Conservation (phyloP, 1,140 invertebrate species). For the Microvelia longipes region DNA sequence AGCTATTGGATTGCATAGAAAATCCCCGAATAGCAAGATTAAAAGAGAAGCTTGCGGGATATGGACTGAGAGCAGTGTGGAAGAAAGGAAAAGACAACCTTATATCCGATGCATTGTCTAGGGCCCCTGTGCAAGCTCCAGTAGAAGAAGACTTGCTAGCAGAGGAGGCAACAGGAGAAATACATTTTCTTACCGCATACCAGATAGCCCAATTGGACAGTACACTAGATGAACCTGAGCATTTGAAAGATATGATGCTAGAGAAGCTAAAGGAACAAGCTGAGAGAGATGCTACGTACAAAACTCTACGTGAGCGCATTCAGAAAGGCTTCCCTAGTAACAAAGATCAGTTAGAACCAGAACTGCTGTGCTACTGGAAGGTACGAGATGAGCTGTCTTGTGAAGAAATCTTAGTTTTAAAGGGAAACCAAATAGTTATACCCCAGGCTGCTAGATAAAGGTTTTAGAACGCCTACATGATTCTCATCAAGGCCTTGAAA, state of each 20-base stretch:
- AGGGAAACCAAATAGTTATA: background rate
- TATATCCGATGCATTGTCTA: background rate
- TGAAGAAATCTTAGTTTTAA: background rate
- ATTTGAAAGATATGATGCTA: background rate
- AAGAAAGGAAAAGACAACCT: background rate
- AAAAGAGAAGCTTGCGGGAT: background rate
- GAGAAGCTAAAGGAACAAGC: background rate
- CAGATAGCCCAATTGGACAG: background rate
- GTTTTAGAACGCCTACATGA: background rate
- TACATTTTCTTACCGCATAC: background rate
- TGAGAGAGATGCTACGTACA: background rate
- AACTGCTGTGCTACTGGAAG: background rate
- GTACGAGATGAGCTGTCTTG: background rate
- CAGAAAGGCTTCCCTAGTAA: background rate
- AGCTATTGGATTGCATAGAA: background rate
- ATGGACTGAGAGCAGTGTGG: background rate
- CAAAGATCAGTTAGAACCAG: background rate
- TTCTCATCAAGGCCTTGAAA: background rate
- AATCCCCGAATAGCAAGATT: background rate
- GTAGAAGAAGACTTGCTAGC: background rate
- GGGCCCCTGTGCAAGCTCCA: background rate
- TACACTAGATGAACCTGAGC: background rate
- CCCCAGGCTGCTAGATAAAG: background rate
- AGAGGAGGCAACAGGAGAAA: background rate
- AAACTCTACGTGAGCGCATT: background rate